Evolutionary conservation across 2,888 invertebrate genomes (phyloP), one percentile per base, ranked within the genome.

Genomic region (Ellobium chinense): DNA sequence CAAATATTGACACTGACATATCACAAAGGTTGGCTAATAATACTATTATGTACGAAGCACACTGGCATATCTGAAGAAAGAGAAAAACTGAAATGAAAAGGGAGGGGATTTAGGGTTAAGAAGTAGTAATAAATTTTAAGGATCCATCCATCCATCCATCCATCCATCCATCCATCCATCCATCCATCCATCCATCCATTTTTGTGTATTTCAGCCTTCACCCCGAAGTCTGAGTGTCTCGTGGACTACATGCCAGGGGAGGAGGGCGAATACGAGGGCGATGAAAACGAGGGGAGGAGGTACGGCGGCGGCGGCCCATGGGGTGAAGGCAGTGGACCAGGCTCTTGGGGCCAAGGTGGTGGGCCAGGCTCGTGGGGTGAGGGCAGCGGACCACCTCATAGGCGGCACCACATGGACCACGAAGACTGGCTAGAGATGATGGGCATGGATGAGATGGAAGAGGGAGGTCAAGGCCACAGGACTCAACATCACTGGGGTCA

Each of bases 201-300:
- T 46, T 46, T 46, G 9, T 46, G n/a, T 54, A 1, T 31, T 66
- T 14, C 76, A 76, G 76, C 31, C 2, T 76, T 76, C 21, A 76
- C 66, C 34, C 27, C 3, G 18, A 76, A 76, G 66, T 66, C 65
- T 1, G 76, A 76, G 29, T 76, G 76, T 36, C 27, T 76, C 12
- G 4, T 76, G 0, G 56, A 68, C 27, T 36, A n/a, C 56, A n/a
- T 2, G 3, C 69, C 4, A 0, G 39, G 34, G 7, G 31, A 36
- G 12, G 12, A 54, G 0, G 72, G 39, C 0, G 72, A 69, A 18
- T 27, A 54, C 18, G 72, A 63, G 18, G 63, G 34, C 2, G 78
- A 65, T 1, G 77, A 69, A 21, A n/a, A 24, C 5, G 66, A 76
- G 24, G 76, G 29, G 18, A 37, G 68, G 27, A 14, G 46, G 1